A percentile compares a stretch with the other conserved stretches of the same genome.
These are phyloP conservation scores for Petrolisthes cinctipes DNA, from an alignment of 2,888 invertebrate species.

Conservation along the genomic window DNA sequence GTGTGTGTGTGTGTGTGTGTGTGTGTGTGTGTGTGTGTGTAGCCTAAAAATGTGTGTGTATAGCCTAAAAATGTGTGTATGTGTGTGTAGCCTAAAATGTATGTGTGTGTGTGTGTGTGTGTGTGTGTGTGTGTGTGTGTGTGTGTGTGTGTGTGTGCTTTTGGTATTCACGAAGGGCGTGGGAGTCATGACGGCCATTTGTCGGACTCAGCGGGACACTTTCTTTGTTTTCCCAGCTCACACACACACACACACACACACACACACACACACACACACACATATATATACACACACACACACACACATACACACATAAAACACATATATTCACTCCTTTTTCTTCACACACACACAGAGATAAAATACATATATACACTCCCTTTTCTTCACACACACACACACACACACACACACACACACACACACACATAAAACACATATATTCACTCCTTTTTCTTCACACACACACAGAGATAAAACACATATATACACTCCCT, in stretches of 20 bases:
- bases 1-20: neutral
- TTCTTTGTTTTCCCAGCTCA: slow-evolving; percentile 20
- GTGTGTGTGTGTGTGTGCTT: slow-evolving; percentile 5
- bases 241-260: neutral
- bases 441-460: too few species aligned
- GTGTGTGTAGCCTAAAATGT: neutral
- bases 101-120: neutral
- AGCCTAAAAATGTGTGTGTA: neutral
- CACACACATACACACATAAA: too few species aligned
- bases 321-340: too few species aligned
- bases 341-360: too few species aligned
- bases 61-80: neutral
- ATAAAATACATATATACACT: too few species aligned
- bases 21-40: neutral
- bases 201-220: slow-evolving; percentile 31
- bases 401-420: too few species aligned
- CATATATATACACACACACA: too few species aligned
- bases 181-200: slow-evolving; percentile 34
- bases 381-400: too few species aligned
- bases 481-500: too few species aligned
- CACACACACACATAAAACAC: too few species aligned
- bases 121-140: neutral
- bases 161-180: slow-evolving; percentile 36
- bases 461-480: too few species aligned
- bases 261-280: too few species aligned